Evolutionary conservation across 2,888 invertebrate species (phyloP).

Genomic region (Notodromas monacha): DNA sequence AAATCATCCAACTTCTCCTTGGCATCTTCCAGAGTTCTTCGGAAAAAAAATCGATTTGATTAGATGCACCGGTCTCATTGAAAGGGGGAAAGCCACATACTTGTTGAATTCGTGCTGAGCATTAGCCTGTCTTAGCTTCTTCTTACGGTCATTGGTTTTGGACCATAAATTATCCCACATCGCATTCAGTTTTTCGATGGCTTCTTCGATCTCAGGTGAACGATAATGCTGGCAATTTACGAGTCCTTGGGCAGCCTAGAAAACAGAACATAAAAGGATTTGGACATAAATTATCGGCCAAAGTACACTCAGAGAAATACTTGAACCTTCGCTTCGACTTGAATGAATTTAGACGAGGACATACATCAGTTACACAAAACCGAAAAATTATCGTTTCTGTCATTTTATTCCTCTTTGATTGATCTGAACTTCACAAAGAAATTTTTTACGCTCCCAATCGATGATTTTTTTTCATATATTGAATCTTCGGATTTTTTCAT

Average conservation of each 20-base stretch:
- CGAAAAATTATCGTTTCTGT: too few species aligned
- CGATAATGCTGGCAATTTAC: constrained; percentile 32
- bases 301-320: constrained; percentile 5
- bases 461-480: too few species aligned
- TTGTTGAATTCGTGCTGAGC: constrained; percentile 31
- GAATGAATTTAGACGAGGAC: neutral
- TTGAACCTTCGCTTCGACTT: neutral
- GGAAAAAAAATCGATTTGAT: constrained; percentile 11
- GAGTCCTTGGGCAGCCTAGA: constrained; percentile 29
- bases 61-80: too few species aligned
- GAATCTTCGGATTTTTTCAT: too few species aligned
- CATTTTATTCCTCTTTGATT: too few species aligned
- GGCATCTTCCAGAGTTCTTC: constrained; percentile 52
- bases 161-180: constrained; percentile 41
- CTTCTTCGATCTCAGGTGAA: constrained; percentile 29
- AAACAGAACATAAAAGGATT: constrained; percentile 8
- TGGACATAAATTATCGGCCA: too few species aligned
- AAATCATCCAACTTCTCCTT: constrained; percentile 53
- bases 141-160: constrained; percentile 31
- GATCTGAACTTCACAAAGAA: too few species aligned
- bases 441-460: too few species aligned
- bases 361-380: too few species aligned
- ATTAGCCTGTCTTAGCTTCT: constrained; percentile 50
- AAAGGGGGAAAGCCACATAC: too few species aligned
- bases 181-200: constrained; percentile 31